These are phyloP conservation scores for Gerris lacustris DNA, from an alignment of 2,888 invertebrate species.

Conservation along the genomic window DNA sequence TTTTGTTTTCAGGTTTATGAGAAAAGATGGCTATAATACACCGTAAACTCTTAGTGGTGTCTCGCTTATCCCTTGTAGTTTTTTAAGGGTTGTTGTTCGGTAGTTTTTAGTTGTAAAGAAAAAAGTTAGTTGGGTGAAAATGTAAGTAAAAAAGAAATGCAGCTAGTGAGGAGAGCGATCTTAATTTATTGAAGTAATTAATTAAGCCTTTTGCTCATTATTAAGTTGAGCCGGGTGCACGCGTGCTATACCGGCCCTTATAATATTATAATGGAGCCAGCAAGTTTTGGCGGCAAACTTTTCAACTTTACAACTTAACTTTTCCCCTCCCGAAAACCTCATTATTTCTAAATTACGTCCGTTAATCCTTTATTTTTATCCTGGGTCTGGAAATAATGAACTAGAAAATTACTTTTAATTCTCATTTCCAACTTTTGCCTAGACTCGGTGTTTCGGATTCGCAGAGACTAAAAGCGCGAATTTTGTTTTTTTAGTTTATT, in stretches of 20 bases:
- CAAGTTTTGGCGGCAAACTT: not conserved
- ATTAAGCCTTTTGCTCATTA: not conserved
- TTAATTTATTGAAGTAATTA: not conserved
- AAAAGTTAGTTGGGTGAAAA: no score
- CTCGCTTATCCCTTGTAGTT: no score
- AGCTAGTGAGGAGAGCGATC: not conserved
- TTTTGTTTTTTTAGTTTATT: no score
- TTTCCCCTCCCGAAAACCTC: not conserved
- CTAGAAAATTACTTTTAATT: constrained; percentile 2
- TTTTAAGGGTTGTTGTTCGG: no score
- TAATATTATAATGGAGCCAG: not conserved
- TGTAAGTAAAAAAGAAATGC: no score
- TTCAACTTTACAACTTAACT: not conserved
- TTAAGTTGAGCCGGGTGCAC: not conserved
- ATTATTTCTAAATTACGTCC: not conserved
- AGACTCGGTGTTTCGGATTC: no score
- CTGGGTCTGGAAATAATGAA: not conserved
- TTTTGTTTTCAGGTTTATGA: no score
- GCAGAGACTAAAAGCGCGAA: no score
- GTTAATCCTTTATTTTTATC: not conserved
- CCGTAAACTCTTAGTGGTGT: no score
- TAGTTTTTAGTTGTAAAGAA: no score
- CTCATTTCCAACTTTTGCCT: not conserved
- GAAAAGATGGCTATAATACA: no score
- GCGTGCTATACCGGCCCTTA: not conserved